A percentile compares a stretch with the other conserved stretches of the same genome.
phyloP scores from a whole-genome alignment of 2,888 invertebrate genomes.

The Pheosia tremula region DNA sequence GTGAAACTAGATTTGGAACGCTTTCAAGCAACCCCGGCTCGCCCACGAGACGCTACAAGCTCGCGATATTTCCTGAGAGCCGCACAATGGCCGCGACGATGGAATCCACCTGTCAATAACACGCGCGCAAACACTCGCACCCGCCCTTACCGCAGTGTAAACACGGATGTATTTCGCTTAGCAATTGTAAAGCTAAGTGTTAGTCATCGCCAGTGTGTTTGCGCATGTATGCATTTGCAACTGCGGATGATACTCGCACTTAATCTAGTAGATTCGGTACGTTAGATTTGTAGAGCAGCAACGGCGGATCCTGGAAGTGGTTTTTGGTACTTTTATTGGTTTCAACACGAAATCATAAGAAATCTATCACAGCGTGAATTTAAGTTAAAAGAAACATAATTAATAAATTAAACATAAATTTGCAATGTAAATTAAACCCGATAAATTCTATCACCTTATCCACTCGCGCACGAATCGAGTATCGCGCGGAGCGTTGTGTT shows the following conservation, averaged over 20 bases:
- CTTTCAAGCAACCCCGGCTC: conserved; percentile 16
- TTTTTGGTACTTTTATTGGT: too few species aligned
- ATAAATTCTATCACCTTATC: too few species aligned
- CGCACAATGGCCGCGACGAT: conserved; percentile 33
- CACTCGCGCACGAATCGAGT: too few species aligned
- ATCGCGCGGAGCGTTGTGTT: too few species aligned
- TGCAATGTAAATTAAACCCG: too few species aligned
- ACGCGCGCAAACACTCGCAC: conserved; percentile 7
- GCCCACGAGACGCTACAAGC: conserved; percentile 13
- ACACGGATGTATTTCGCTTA: conserved; percentile 11
- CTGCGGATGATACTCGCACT: conserved; percentile 39
- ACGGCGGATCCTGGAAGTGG: too few species aligned
- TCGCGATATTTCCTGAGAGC: conserved; percentile 10
- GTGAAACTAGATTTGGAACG: conserved; percentile 24
- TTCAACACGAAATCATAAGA: too few species aligned
- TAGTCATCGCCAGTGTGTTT: conserved; percentile 9
- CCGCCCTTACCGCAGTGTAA: not conserved
- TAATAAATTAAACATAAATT: too few species aligned
- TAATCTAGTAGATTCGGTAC: conserved; percentile 47
- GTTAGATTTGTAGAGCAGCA: not conserved
- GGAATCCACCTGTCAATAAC: conserved; percentile 41
- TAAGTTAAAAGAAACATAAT: too few species aligned
- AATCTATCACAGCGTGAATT: too few species aligned
- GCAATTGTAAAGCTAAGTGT: not conserved
- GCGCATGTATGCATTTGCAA: conserved; percentile 44